phyloP scores from a whole-genome alignment of 2,888 invertebrate species.

The Caenorhabditis sp. region DNA sequence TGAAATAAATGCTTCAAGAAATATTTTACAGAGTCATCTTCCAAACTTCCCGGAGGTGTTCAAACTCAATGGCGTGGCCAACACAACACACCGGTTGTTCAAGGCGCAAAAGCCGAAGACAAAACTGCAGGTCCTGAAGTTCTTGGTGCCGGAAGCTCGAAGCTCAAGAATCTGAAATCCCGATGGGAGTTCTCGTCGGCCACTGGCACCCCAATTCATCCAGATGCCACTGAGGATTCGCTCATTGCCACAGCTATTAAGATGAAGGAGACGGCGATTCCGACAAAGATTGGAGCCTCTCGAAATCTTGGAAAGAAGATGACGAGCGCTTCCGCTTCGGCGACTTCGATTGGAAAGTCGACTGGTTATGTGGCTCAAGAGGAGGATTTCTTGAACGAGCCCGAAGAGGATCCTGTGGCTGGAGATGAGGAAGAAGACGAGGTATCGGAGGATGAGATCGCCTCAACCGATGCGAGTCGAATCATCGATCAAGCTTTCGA shows the following conservation, averaged over 20 bases:
- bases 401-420: background rate
- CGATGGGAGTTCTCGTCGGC: slow-evolving; percentile 62
- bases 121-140: slow-evolving; percentile 36
- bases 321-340: background rate
- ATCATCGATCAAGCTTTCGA: slow-evolving; percentile 55
- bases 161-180: slow-evolving; percentile 46
- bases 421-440: slow-evolving; percentile 12
- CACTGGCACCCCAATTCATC: slow-evolving; percentile 64
- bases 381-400: background rate
- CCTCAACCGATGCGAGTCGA: slow-evolving; percentile 34
- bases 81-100: slow-evolving; percentile 49
- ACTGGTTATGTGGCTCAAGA: slow-evolving; percentile 7
- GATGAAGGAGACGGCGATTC: slow-evolving; percentile 41
- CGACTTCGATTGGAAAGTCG: background rate
- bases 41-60: slow-evolving; percentile 18
- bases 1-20: no score
- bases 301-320: slow-evolving; percentile 9
- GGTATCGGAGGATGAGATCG: slow-evolving; percentile 8
- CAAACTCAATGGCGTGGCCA: slow-evolving; percentile 55
- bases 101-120: slow-evolving; percentile 46
- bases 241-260: slow-evolving; percentile 49
- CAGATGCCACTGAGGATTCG: slow-evolving; percentile 55
- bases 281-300: background rate
- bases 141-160: slow-evolving; percentile 26
- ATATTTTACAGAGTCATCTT: background rate